Conservation (phyloP, 2,797 vertebrate genomes). For the Clarias fuscus region DNA sequence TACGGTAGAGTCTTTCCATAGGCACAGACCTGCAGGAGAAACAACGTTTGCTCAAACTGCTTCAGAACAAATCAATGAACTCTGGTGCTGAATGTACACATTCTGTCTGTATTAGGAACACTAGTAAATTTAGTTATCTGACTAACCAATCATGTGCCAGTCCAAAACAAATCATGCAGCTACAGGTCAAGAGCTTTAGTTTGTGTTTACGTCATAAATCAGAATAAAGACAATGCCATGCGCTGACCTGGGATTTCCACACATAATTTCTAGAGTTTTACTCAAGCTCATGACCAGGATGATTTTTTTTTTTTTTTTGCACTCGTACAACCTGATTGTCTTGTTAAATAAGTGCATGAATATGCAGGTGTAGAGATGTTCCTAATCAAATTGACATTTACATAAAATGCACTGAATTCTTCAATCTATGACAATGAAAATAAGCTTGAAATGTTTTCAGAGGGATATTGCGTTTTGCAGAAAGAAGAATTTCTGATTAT, state of each 20-base stretch:
- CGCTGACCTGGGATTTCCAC: too few relatives aligned
- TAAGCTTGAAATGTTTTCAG: not conserved
- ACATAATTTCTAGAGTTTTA: too few relatives aligned
- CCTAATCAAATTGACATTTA: too few relatives aligned
- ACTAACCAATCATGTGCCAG: not conserved
- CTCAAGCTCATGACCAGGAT: too few relatives aligned
- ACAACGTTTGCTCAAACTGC: too few relatives aligned
- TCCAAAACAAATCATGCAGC: not conserved
- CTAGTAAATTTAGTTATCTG: not conserved
- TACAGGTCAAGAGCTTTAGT: too few relatives aligned
- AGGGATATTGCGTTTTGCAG: not conserved
- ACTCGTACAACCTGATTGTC: too few relatives aligned
- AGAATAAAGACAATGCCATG: too few relatives aligned
- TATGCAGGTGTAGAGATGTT: too few relatives aligned
- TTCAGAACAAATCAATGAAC: not conserved
- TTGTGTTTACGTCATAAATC: too few relatives aligned
- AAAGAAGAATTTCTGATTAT: not conserved
- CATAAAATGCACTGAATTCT: not conserved
- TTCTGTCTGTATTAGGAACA: not conserved
- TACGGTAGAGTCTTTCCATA: slow-evolving; percentile 88
- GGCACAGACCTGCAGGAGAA: slow-evolving; percentile 79
- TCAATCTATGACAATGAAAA: not conserved
- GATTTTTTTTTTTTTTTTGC: too few relatives aligned
- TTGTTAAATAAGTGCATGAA: too few relatives aligned
- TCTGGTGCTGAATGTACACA: not conserved